These are phyloP conservation scores for Promerops cafer DNA, from an alignment of 2,113 vertebrate species.

Conservation along the genomic window DNA sequence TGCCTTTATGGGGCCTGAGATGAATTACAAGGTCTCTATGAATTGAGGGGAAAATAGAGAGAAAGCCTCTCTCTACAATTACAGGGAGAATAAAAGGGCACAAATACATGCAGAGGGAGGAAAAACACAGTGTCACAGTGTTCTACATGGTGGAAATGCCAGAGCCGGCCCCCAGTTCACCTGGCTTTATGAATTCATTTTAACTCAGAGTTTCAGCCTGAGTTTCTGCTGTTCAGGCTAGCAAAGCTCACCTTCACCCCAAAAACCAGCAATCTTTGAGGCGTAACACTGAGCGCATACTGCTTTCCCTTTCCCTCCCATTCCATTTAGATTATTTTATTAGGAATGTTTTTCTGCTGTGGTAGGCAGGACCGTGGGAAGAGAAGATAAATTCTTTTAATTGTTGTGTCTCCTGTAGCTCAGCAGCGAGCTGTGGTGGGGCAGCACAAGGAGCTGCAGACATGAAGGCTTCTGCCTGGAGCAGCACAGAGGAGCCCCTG, in stretches of 20 bases:
- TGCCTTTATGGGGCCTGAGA: neutral
- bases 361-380: neutral
- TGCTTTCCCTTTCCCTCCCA: neutral
- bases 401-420: neutral
- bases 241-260: neutral
- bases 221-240: neutral
- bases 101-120: neutral
- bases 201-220: neutral
- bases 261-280: neutral
- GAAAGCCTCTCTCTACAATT: neutral
- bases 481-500: neutral
- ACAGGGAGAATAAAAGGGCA: neutral
- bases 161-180: neutral
- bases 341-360: neutral
- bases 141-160: neutral
- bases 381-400: constrained; percentile 42
- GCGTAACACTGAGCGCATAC: neutral
- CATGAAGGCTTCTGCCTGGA: neutral
- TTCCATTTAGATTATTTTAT: neutral
- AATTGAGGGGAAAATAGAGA: neutral
- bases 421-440: neutral
- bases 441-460: neutral
- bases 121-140: neutral
- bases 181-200: neutral
- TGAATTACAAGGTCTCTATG: neutral